These are phyloP conservation scores for Montifringilla adamsi DNA, from an alignment of 2,113 vertebrate species.

Conservation along the genomic window DNA sequence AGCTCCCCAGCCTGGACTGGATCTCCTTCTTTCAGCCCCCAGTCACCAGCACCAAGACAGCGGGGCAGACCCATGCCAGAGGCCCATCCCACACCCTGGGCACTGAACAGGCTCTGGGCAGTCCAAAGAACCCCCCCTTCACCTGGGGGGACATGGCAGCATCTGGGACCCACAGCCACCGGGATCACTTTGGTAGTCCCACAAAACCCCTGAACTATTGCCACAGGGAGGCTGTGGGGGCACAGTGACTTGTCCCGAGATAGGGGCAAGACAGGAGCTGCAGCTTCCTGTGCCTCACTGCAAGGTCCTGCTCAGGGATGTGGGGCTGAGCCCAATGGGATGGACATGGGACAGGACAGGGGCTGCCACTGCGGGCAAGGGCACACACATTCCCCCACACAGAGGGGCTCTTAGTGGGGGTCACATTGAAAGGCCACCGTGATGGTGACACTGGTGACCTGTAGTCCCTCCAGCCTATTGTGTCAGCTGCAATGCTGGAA, in stretches of 20 bases:
- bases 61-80: rapidly evolving
- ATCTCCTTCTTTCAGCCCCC: neutral
- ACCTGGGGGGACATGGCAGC: rapidly evolving
- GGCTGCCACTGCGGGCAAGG: neutral
- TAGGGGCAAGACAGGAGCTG: neutral
- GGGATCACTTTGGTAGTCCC: neutral
- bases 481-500: rapidly evolving
- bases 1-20: neutral
- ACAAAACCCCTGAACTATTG: neutral
- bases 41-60: neutral
- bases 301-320: neutral
- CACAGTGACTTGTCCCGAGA: neutral
- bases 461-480: neutral
- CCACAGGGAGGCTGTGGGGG: neutral
- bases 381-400: neutral
- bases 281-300: rapidly evolving
- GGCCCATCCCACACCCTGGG: too few relatives aligned
- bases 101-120: neutral
- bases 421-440: rapidly evolving
- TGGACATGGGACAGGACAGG: rapidly evolving
- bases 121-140: neutral
- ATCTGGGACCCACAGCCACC: rapidly evolving
- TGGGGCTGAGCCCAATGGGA: neutral
- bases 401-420: neutral
- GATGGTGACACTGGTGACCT: neutral